Conservation (phyloP, 2,113 vertebrate species). For the Pseudopipra pipra region DNA sequence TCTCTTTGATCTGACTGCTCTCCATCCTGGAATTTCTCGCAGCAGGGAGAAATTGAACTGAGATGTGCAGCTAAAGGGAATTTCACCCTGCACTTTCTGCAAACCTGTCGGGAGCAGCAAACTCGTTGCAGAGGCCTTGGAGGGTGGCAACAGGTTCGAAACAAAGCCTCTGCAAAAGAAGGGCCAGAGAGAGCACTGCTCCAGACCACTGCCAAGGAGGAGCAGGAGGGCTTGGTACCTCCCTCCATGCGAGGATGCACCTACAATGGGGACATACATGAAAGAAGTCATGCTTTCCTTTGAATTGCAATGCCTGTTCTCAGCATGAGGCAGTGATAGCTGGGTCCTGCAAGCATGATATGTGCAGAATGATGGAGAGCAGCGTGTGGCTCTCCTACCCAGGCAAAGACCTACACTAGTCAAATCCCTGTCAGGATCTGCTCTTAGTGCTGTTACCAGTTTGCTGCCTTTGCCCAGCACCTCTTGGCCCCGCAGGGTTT, state of each 20-base stretch:
- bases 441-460: not conserved
- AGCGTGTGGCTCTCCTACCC: not conserved
- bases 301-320: not conserved
- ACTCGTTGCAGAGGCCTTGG: not conserved
- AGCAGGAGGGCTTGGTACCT: not conserved
- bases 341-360: rapidly evolving
- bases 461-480: not conserved
- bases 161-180: not conserved
- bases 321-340: rapidly evolving
- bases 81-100: constrained; percentile 1
- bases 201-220: not conserved
- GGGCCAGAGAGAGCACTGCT: not conserved
- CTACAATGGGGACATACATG: rapidly evolving
- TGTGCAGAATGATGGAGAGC: not conserved
- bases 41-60: not conserved
- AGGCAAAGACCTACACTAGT: not conserved
- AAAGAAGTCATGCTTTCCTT: not conserved
- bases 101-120: not conserved
- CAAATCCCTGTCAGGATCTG: not conserved
- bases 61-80: not conserved
- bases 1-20: constrained; percentile 51
- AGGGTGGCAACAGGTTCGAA: not conserved
- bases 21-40: not conserved
- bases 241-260: rapidly evolving
- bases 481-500: not conserved